Evolutionary conservation across 2,113 vertebrate species (phyloP), one percentile per base, ranked within the genome.

Genomic region (Percopsis transmontana): DNA sequence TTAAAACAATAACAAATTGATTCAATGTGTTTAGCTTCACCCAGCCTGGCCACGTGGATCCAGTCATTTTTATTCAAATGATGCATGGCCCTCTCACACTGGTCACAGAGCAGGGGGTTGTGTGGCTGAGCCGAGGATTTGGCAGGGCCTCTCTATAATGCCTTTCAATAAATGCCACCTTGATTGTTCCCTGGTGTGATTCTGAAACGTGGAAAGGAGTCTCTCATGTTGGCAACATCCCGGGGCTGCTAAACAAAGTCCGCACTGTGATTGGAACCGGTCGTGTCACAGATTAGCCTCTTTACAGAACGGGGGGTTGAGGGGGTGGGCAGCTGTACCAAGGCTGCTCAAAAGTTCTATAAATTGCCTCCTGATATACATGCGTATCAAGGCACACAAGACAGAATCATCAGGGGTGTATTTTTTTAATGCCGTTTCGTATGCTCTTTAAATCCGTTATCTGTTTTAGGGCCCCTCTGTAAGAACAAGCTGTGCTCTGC

Each of bases 131-230:
- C 74, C 69, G 68, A 33, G 27, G 27, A 6, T 33, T 7, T 33
- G 27, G 27, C 27, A 33, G 27, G 27, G 27, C 79, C 74, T 70
- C 85, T 82, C 75, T 86, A n/a, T n/a, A 78, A 85, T 83, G 83
- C 73, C 80, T 87, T 86, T 88, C 80, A 90, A 87, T 84, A 83
- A 88, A 90, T 71, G 78, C 74, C 19, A 79, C 80, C 72, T 66
- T 87, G 83, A 90, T 88, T 91, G 86, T 84, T 88, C 83, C 77
- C 76, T 72, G 82, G 76, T 80, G 83, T 82, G 81, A 74, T 87
- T 88, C 77, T 68, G 83, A 73, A 83, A 72, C 70, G 66, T 80
- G 83, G 80, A 90, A 91, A 84, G 72, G 62, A 85, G 87, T 73
- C 68, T 86, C 80, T 89, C 87, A 83, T 89, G 77, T 87, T 91